These are phyloP conservation scores for Euleptes europaea DNA, from an alignment of 2,113 vertebrate species.

Conservation along the genomic window DNA sequence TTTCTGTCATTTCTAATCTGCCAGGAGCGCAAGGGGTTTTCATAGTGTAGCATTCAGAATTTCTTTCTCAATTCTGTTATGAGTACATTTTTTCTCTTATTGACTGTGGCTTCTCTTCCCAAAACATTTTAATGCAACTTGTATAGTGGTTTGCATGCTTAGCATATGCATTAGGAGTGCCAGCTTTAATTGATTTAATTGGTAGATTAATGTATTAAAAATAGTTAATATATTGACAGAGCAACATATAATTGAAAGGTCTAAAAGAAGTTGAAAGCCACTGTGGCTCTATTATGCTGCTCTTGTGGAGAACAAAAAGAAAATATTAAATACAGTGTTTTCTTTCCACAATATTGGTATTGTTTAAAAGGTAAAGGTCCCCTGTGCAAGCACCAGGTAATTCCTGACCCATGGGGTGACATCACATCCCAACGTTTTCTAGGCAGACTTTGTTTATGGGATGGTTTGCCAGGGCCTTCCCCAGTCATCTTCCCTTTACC, in stretches of 20 bases:
- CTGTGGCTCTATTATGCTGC: not conserved
- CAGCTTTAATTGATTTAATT: not conserved
- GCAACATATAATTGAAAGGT: not conserved
- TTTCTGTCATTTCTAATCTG: not conserved
- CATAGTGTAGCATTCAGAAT: not conserved
- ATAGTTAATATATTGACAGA: not conserved
- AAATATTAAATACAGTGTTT: not conserved
- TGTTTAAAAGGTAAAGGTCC: no score
- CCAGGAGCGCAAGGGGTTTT: not conserved
- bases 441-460: no score
- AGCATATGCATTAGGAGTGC: not conserved
- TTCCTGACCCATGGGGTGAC: no score
- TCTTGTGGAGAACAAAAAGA: not conserved
- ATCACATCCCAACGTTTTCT: no score
- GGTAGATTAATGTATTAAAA: not conserved
- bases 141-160: not conserved
- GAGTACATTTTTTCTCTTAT: not conserved
- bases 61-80: not conserved
- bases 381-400: no score
- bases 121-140: not conserved
- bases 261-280: not conserved
- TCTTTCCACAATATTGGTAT: not conserved
- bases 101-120: not conserved
- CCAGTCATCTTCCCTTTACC: no score
- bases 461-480: no score